phyloP scores from a whole-genome alignment of 2,113 vertebrate species.

The Corapipo altera region DNA sequence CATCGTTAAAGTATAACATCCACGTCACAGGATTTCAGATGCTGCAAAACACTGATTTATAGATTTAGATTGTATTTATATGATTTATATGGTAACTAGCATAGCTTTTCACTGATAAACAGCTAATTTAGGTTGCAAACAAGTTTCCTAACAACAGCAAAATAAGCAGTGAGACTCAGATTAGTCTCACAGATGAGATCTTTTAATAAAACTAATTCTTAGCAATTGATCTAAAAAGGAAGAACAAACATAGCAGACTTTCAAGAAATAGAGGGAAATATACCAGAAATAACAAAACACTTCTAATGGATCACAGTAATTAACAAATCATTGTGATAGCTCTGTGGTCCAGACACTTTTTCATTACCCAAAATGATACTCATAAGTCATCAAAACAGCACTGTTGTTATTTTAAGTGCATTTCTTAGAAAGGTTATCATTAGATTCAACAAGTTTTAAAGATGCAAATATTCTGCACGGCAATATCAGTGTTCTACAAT shows the following conservation, averaged over 20 bases:
- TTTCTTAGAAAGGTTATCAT: neutral
- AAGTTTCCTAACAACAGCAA: neutral
- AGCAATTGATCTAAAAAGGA: neutral
- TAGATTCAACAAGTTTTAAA: neutral
- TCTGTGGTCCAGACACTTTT: neutral
- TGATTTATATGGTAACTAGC: neutral
- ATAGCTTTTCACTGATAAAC: neutral
- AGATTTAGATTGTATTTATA: neutral
- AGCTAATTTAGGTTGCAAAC: neutral
- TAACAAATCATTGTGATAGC: neutral
- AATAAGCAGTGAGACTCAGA: neutral
- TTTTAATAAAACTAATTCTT: neutral
- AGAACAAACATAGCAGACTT: neutral
- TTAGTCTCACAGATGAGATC: neutral
- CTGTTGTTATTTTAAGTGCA: neutral
- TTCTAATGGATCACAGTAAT: neutral
- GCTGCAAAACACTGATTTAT: neutral
- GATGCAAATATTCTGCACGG: neutral
- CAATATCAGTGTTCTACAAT: neutral
- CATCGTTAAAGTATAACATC: neutral
- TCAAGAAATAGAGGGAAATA: constrained; percentile 3
- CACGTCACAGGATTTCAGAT: neutral
- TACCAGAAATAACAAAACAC: neutral
- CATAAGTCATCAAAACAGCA: neutral
- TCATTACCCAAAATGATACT: neutral